phyloP scores from a whole-genome alignment of 2,888 invertebrate genomes.

The Thymelicus sylvestris region DNA sequence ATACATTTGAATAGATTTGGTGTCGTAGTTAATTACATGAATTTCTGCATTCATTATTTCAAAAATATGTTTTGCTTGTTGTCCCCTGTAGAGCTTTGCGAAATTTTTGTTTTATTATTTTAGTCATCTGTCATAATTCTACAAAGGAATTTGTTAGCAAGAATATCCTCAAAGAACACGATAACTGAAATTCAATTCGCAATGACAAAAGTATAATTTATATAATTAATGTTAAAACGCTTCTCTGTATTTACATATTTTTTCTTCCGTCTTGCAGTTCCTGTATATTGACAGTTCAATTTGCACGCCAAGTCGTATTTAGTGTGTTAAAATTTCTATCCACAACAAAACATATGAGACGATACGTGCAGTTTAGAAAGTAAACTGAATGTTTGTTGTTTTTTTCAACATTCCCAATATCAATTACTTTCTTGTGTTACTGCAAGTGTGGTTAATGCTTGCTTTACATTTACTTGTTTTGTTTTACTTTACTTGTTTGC shows the following conservation, averaged over 20 bases:
- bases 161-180: not conserved
- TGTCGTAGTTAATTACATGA: slow-evolving; percentile 11
- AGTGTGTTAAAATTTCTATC: slow-evolving; percentile 11
- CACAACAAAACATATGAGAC: slow-evolving; percentile 5
- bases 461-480: slow-evolving; percentile 10
- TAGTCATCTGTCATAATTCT: not conserved
- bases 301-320: slow-evolving; percentile 6
- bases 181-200: not conserved
- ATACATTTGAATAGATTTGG: slow-evolving; percentile 17
- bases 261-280: not conserved
- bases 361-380: slow-evolving; percentile 13
- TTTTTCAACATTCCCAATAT: slow-evolving; percentile 12
- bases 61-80: not conserved
- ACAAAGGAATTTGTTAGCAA: not conserved
- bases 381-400: slow-evolving; percentile 16
- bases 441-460: not conserved
- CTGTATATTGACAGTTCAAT: not conserved
- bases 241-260: not conserved
- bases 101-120: not conserved
- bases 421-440: slow-evolving; percentile 6
- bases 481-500: too few species aligned
- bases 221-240: not conserved
- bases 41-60: not conserved
- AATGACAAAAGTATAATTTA: not conserved
- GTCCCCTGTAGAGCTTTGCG: not conserved